Evolutionary conservation across 2,113 vertebrate genomes (phyloP).

Genomic region (Cinclus mexicanus): DNA sequence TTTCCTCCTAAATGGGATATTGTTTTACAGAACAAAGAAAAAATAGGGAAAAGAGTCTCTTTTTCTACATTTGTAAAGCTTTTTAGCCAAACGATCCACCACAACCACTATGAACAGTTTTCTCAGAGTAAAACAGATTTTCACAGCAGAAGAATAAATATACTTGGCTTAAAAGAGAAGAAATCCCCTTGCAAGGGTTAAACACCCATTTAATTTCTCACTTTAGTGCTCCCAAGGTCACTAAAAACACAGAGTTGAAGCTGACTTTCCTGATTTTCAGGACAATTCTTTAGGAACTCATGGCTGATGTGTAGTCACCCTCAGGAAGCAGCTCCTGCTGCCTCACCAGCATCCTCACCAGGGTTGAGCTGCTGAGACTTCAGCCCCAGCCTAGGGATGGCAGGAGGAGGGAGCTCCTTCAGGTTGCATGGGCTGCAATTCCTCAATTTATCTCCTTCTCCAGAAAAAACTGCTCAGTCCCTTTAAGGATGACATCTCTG

Average conservation of each 20-base stretch:
- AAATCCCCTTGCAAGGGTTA: neutral
- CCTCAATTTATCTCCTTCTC: neutral
- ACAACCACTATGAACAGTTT: neutral
- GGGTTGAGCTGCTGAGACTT: neutral
- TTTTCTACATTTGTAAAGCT: neutral
- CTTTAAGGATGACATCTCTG: conserved; percentile 7
- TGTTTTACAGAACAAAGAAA: neutral
- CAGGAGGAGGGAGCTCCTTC: neutral
- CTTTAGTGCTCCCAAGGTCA: neutral
- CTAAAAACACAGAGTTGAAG: neutral
- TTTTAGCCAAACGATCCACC: neutral
- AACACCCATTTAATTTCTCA: neutral
- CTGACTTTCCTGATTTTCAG: neutral
- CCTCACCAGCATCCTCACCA: neutral
- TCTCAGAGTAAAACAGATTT: neutral
- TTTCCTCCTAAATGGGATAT: neutral
- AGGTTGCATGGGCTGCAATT: neutral
- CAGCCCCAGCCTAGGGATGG: neutral
- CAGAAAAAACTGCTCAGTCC: neutral
- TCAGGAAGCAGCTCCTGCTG: neutral
- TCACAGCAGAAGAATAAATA: neutral
- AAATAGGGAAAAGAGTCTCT: neutral
- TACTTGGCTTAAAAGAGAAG: neutral
- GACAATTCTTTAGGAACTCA: neutral
- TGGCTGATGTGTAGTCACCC: neutral